Evolutionary conservation across 2,888 invertebrate species (phyloP), one percentile per base, ranked within the genome.

Genomic region (Andricus curvator): DNA sequence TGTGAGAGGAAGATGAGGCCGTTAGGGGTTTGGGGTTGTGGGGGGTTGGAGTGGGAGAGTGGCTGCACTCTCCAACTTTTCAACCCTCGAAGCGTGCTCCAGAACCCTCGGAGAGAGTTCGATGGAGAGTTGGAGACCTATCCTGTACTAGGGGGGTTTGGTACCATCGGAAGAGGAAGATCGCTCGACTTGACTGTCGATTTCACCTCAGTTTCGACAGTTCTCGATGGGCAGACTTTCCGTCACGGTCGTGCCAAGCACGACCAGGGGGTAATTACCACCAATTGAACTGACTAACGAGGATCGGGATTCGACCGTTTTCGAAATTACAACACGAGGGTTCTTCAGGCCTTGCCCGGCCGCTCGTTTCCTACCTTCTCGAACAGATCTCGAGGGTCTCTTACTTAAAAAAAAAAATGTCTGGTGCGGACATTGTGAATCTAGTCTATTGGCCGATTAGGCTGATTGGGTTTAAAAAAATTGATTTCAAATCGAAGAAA

Each of bases 51-150:
- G 83, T 83, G 80, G 82, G 83, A 83, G 84, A 85, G 85, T 84
- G 84, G 86, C 84, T 83, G 80, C 80, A 84, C 81, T 82, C 84
- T 83, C 79, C 81, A 80, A 82, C 84, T 83, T 85, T 85, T 83
- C 76, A 82, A 77, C 78, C 66, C 80, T 82, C 81, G 78, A 80
- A 83, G 79, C 77, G 84, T 81, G 37, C 80, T 81, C 78, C 79
- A 83, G 78, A 70, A 80, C 67, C 66, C 74, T 48, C 48, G 29
- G 33, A 37, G 64, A 79, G 64, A 79, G 68, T 82, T 81, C 74
- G 81, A 80, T 78, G 78, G 68, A 77, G 82, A 80, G 56, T 51
- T 33, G 77, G 56, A 62, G 67, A 78, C 74, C 78, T 64, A 29
- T 74, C 65, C 68, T 81, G 68, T 41, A 65, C 41, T 51, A 22